phyloP scores from a whole-genome alignment of 35 echinoderm and acorn worm genomes.

The Hemicentrotus pulcherrimus region DNA sequence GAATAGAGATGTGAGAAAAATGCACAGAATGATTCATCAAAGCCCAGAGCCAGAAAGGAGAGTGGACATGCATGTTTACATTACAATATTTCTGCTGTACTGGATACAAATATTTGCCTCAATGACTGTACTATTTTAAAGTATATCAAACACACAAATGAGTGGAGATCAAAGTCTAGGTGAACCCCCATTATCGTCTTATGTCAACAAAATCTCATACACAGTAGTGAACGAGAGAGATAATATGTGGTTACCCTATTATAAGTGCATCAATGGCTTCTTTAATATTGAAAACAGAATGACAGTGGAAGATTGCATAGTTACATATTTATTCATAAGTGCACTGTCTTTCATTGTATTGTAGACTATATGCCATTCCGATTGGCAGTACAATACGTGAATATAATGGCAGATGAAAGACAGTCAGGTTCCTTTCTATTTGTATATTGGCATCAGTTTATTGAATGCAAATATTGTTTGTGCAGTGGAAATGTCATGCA shows the following conservation, averaged over 20 bases:
- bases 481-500: not conserved
- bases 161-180: not conserved
- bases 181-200: not conserved
- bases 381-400: not conserved
- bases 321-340: not conserved
- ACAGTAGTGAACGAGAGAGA: not conserved
- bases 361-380: not conserved
- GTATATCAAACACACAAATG: not conserved
- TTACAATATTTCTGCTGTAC: not conserved
- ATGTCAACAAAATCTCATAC: not conserved
- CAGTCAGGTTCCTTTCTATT: not conserved
- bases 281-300: not conserved
- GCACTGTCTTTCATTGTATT: not conserved
- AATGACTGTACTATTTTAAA: not conserved
- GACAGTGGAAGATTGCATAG: not conserved
- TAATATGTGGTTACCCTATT: not conserved
- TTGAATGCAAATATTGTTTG: not conserved
- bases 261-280: not conserved
- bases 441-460: not conserved
- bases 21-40: too few species aligned
- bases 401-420: conserved; percentile 1
- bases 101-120: not conserved
- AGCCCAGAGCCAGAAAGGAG: not conserved
- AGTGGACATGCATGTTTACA: not conserved
- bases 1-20: too few species aligned